Evolutionary conservation across 2,888 invertebrate species (phyloP).

Genomic region (Ichneumon xanthorius): DNA sequence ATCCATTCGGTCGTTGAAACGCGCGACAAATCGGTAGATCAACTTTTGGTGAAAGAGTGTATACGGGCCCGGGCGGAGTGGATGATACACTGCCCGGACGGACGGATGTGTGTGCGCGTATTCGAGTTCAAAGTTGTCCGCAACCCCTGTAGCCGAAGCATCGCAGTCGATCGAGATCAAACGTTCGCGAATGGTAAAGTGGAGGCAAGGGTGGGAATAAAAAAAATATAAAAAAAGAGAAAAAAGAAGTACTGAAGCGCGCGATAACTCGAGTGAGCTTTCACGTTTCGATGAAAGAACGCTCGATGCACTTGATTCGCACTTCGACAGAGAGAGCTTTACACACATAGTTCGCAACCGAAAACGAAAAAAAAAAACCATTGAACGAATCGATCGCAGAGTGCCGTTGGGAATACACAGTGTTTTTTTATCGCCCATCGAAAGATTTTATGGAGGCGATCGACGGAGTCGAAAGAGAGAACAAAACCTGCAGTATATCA

Average conservation of each 20-base stretch:
- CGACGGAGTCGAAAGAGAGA: background rate
- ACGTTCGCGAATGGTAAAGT: slow-evolving; percentile 33
- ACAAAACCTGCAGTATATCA: background rate
- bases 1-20: background rate
- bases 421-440: slow-evolving; percentile 40
- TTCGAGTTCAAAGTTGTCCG: slow-evolving; percentile 39
- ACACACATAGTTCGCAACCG: background rate
- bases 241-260: slow-evolving; percentile 41
- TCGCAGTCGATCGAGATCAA: slow-evolving; percentile 45
- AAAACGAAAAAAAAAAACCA: slow-evolving; percentile 31
- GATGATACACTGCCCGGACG: slow-evolving; percentile 5
- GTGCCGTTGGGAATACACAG: background rate
- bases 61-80: background rate
- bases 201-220: slow-evolving; percentile 11
- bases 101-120: background rate
- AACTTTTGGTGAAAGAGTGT: slow-evolving; percentile 21
- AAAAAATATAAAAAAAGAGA: slow-evolving; percentile 10
- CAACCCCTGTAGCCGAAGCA: slow-evolving; percentile 8
- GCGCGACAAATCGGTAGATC: slow-evolving; percentile 28
- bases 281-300: slow-evolving; percentile 56
- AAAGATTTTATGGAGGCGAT: background rate
- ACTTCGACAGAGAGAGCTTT: slow-evolving; percentile 33
- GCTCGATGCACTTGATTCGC: slow-evolving; percentile 38
- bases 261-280: slow-evolving; percentile 57
- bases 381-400: slow-evolving; percentile 12